phyloP scores from a whole-genome alignment of 2,113 vertebrate genomes.

The Neotoma lepida region DNA sequence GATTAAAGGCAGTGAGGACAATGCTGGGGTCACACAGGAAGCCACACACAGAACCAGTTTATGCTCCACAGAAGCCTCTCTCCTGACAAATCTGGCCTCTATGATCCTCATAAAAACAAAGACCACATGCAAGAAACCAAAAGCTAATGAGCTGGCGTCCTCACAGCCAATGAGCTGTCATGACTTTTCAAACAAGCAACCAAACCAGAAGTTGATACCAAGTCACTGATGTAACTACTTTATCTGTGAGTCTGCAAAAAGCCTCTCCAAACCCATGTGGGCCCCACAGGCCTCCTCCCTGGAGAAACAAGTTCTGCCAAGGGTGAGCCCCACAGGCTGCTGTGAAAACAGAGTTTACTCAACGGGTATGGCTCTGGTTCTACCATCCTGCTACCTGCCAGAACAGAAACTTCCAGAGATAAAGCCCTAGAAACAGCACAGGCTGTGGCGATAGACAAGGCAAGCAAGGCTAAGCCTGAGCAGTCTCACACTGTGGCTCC shows the following conservation, averaged over 20 bases:
- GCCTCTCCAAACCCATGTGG: rapidly evolving
- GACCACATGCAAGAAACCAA: conserved; percentile 42
- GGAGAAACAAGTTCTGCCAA: background rate
- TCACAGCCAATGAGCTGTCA: background rate
- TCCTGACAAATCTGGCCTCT: background rate
- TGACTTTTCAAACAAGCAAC: conserved; percentile 53
- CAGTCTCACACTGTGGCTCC: background rate
- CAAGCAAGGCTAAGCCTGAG: background rate
- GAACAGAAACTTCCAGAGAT: conserved; percentile 2
- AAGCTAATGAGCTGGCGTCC: background rate
- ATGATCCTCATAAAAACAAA: conserved; percentile 47
- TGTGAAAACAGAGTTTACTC: background rate
- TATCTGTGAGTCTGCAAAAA: conserved; percentile 3
- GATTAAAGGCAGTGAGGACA: background rate
- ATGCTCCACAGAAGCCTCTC: background rate
- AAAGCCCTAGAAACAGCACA: background rate
- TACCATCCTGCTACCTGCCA: conserved; percentile 37
- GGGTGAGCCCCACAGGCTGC: background rate
- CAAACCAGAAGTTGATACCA: conserved; percentile 5
- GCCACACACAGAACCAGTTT: background rate
- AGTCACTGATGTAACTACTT: conserved; percentile 3
- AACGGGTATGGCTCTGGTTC: background rate
- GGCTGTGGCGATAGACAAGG: background rate
- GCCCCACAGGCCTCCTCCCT: background rate
- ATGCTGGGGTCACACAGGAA: background rate